These are phyloP conservation scores for Xiphorhynchus erythropygius DNA, from an alignment of 2,797 vertebrate genomes.

Conservation along the genomic window DNA sequence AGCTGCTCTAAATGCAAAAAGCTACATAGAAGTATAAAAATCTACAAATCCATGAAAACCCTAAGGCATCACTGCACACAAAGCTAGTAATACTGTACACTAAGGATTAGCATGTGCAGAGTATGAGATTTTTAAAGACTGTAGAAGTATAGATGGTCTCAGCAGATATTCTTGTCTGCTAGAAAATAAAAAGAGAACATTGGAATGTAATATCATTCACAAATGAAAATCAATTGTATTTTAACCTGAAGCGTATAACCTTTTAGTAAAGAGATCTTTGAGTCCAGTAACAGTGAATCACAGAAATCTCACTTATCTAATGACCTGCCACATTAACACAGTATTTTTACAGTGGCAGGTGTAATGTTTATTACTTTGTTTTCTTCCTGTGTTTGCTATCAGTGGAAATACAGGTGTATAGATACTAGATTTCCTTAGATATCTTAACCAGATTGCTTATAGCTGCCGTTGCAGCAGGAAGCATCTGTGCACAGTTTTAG, in stretches of 20 bases:
- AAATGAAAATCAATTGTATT: not conserved
- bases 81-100: not conserved
- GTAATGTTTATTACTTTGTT: not conserved
- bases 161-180: not conserved
- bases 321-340: not conserved
- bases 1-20: too few species aligned
- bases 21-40: too few species aligned
- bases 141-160: not conserved
- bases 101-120: not conserved
- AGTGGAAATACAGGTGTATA: not conserved
- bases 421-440: not conserved
- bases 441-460: not conserved
- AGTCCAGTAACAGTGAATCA: not conserved
- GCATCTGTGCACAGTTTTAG: not conserved
- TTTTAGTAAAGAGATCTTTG: not conserved
- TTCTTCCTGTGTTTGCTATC: not conserved
- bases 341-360: not conserved
- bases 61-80: not conserved
- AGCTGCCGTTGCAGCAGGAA: not conserved
- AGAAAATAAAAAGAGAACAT: not conserved
- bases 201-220: not conserved
- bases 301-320: not conserved
- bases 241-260: not conserved
- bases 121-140: not conserved
- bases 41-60: too few species aligned